phyloP scores from a whole-genome alignment of 2,797 vertebrate genomes.

The Sebastes itinus region DNA sequence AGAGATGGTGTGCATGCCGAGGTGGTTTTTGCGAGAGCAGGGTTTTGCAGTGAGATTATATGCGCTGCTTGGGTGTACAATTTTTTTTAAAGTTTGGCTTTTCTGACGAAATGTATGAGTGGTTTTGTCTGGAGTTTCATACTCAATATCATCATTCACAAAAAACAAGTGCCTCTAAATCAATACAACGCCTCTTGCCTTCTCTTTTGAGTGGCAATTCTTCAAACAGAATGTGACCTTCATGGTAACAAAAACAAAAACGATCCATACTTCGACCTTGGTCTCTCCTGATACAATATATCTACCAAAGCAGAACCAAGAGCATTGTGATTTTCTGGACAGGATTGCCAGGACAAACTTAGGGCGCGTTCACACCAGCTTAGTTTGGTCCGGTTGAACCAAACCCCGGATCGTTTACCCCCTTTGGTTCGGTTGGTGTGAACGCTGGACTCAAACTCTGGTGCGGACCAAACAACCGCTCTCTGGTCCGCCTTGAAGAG shows the following conservation, averaged over 20 bases:
- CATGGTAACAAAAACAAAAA: conserved; percentile 9
- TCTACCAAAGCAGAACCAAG: conserved; percentile 16
- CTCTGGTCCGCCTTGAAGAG: neutral
- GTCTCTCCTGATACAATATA: conserved; percentile 23
- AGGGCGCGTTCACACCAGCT: neutral
- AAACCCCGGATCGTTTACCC: neutral
- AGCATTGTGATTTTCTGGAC: conserved; percentile 6
- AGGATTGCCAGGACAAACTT: conserved; percentile 5
- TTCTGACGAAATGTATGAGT: conserved; percentile 44
- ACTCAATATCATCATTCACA: conserved; percentile 47
- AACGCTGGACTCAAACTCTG: no score
- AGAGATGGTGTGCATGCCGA: conserved; percentile 63
- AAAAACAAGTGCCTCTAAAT: conserved; percentile 48
- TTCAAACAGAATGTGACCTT: conserved; percentile 61
- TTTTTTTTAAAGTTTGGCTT: neutral
- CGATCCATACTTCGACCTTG: conserved; percentile 18
- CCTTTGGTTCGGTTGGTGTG: no score
- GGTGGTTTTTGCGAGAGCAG: conserved; percentile 35
- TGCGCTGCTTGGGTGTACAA: conserved; percentile 10
- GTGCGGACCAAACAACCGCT: neutral
- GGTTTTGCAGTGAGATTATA: conserved; percentile 47
- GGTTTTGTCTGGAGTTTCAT: conserved; percentile 29
- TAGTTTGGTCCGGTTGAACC: neutral
- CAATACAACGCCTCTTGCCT: conserved; percentile 29
- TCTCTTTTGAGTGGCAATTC: conserved; percentile 28